phyloP scores from a whole-genome alignment of 2,797 vertebrate genomes.

The Novumbra hubbsi region DNA sequence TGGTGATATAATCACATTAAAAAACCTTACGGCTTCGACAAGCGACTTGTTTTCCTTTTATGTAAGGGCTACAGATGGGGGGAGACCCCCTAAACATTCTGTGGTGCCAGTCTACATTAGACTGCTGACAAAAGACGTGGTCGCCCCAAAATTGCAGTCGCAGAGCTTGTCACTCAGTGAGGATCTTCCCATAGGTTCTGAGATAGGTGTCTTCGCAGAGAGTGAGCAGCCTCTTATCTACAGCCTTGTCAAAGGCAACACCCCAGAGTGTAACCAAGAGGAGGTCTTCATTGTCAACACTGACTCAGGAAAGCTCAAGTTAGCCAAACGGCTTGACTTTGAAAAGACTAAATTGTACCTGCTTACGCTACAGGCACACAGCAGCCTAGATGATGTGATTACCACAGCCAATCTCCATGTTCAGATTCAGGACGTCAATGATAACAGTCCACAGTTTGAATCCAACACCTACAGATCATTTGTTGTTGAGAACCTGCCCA shows the following conservation, averaged over 20 bases:
- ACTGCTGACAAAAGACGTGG: constrained; percentile 77
- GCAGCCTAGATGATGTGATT: constrained; percentile 64
- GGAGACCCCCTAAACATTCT: constrained; percentile 73
- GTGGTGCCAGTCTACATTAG: constrained; percentile 76
- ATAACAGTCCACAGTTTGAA: constrained; percentile 80
- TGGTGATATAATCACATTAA: constrained; percentile 78
- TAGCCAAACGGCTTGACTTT: constrained; percentile 80
- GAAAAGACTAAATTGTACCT: constrained; percentile 82
- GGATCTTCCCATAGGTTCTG: constrained; percentile 74
- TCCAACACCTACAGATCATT: constrained; percentile 78
- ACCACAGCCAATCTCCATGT: constrained; percentile 77
- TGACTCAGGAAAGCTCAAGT: constrained; percentile 76
- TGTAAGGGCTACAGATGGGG: constrained; percentile 78
- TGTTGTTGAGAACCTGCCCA: constrained; percentile 80
- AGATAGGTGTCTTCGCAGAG: constrained; percentile 75
- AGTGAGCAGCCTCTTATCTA: constrained; percentile 69
- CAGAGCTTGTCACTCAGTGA: constrained; percentile 76
- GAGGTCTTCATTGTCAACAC: constrained; percentile 78
- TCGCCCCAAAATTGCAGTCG: constrained; percentile 72
- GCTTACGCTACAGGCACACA: constrained; percentile 72
- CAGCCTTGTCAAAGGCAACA: constrained; percentile 76
- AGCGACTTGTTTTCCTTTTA: constrained; percentile 78
- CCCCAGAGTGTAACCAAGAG: constrained; percentile 79
- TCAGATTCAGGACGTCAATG: constrained; percentile 82
- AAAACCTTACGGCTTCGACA: constrained; percentile 82